These are phyloP conservation scores for Sander lucioperca DNA, from an alignment of 2,113 vertebrate species.

Conservation along the genomic window DNA sequence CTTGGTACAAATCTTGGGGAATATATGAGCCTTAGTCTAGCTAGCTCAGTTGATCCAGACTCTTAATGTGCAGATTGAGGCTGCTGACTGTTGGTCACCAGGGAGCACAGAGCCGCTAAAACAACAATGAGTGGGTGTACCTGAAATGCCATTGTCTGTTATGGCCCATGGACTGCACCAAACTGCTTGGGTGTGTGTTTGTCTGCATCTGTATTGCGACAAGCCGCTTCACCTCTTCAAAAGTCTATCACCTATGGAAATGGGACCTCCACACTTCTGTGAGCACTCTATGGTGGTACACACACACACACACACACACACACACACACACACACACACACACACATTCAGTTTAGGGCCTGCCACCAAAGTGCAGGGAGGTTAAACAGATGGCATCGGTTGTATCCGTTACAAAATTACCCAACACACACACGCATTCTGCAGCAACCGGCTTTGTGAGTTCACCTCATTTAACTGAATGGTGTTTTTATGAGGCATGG, in stretches of 20 bases:
- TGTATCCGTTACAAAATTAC: constrained; percentile 71
- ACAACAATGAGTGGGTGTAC: constrained; percentile 41
- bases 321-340: constrained; percentile 22
- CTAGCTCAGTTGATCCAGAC: constrained; percentile 43
- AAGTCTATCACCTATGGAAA: constrained; percentile 67
- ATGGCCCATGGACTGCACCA: constrained; percentile 50
- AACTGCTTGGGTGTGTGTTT: constrained; percentile 50
- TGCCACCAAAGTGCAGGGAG: constrained; percentile 58
- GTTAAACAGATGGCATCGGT: constrained; percentile 79
- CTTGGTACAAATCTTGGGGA: constrained; percentile 4
- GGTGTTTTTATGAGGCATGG: constrained; percentile 77
- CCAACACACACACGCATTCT: constrained; percentile 36
- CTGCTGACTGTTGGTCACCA: constrained; percentile 52
- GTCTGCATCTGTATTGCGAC: constrained; percentile 40
- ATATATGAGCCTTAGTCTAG: constrained; percentile 17
- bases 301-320: constrained; percentile 30
- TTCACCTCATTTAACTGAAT: constrained; percentile 77
- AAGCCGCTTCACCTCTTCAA: constrained; percentile 43
- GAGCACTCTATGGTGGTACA: constrained; percentile 54
- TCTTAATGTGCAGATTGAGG: constrained; percentile 37
- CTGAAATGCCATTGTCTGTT: constrained; percentile 47
- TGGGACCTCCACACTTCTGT: constrained; percentile 61
- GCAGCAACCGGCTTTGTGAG: constrained; percentile 66
- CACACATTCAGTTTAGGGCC: constrained; percentile 46
- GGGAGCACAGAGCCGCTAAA: constrained; percentile 40